Base-by-base conservation (phyloP, 2,888 invertebrate genomes). In the Rhingia rostrata region DNA sequence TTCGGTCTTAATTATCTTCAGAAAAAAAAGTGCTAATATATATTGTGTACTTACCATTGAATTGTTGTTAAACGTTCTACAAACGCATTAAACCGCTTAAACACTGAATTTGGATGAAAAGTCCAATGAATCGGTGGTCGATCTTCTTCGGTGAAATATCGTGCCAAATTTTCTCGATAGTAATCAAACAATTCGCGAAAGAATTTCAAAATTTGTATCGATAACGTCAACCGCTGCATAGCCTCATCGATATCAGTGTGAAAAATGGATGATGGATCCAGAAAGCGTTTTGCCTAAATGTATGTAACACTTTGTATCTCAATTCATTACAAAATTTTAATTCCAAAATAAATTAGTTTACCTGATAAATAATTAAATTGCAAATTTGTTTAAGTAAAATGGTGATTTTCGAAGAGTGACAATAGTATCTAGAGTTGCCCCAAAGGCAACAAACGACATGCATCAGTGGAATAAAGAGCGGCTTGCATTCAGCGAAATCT, bases 181-280 rank as follows among this genome's bases (percentile, higher is more conserved):
- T 94, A 93, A 86, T 94, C 94, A 88, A 95, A 96, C 3, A 95
- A 93, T 49, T 91, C 92, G 56, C 94, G 92, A 89, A 95, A 95
- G 86, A 93, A 93, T 89, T 94, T 94, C 0, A 95, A 88, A 67
- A 94, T 94, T 86, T 93, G 92, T 86, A 95, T 93, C n/a, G 94
- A 95, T 4, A 94, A 88, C 86, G 93, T 93, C 9, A 98, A 95
- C 83, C 97, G 94, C 90, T 95, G 96, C 90, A 96, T 95, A 0
- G 97, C 97, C 92, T 98, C 98, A 89, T 98, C 98, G 49, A 98
- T 96, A 88, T 98, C 98, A 87, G 97, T 97, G 90, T 98, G 98
- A 90, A 99, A 98, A 79, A 98, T 94, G 0, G 98, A 97, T 3
- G 95, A 94, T 0, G 98, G 97, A 89, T 98, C 98, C 87, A 98